Conservation (phyloP, 2,888 invertebrate species). For the Trachelus stipa region DNA sequence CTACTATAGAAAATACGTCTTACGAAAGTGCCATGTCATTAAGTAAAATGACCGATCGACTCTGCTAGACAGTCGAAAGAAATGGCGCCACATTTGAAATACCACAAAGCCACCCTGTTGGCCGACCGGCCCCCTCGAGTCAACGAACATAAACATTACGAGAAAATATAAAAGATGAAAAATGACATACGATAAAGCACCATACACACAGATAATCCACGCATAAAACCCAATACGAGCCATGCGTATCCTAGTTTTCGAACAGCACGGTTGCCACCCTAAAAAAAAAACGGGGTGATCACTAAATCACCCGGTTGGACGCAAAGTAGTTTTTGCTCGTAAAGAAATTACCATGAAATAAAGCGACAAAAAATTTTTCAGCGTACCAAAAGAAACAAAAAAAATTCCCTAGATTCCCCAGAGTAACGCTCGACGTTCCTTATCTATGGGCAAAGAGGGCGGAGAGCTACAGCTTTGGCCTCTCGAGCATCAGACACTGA, state of each 20-base stretch:
- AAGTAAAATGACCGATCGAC: neutral
- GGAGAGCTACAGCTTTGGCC: neutral
- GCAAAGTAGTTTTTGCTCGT: neutral
- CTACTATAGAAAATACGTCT: neutral
- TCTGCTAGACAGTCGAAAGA: neutral
- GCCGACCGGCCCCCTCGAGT: no score
- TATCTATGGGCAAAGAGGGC: neutral
- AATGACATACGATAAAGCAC: neutral
- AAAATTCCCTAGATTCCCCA: neutral
- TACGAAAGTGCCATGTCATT: neutral
- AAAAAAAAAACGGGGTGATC: neutral
- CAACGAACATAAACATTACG: neutral
- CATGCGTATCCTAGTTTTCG: no score
- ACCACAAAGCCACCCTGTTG: neutral
- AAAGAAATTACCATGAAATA: neutral
- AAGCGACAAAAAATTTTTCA: neutral
- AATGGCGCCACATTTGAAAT: neutral
- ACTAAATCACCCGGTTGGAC: neutral
- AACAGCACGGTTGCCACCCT: neutral
- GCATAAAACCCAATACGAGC: neutral
- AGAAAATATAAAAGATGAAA: neutral
- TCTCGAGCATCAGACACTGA: neutral
- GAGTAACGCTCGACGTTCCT: neutral
- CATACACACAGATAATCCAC: neutral
- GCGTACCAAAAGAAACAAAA: neutral